These are phyloP conservation scores for Drosophila anomalipes DNA, from an alignment of 2,888 invertebrate genomes.

Conservation along the genomic window DNA sequence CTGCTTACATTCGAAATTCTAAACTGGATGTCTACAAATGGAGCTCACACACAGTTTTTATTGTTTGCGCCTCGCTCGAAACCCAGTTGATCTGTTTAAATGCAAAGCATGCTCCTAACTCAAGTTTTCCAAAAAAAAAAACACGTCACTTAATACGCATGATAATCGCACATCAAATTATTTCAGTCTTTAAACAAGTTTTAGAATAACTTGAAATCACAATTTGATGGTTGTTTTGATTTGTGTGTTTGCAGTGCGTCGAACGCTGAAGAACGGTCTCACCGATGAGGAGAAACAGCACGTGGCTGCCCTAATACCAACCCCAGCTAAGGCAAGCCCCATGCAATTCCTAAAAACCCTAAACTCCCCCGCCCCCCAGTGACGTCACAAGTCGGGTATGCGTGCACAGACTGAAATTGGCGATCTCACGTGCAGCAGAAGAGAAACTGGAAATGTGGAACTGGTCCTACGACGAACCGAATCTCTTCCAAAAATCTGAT, in stretches of 20 bases:
- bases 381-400: conserved; percentile 72
- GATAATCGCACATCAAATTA: conserved; percentile 19
- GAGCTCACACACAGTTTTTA: conserved; percentile 17
- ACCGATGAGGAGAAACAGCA: conserved; percentile 93
- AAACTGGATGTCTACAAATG: conserved; percentile 30
- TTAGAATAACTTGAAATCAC: neutral
- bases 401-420: conserved; percentile 74
- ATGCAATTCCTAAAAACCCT: neutral
- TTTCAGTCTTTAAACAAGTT: conserved; percentile 10
- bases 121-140: conserved; percentile 3
- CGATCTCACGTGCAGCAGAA: conserved; percentile 68
- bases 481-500: conserved; percentile 25
- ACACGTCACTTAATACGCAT: conserved; percentile 37
- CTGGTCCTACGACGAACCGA: conserved; percentile 13
- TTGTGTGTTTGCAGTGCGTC: conserved; percentile 88
- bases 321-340: conserved; percentile 82
- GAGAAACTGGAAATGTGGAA: conserved; percentile 10
- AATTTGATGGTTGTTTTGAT: neutral
- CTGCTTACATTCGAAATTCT: neutral
- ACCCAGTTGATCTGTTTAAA: neutral
- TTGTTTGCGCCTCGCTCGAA: conserved; percentile 30
- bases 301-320: conserved; percentile 90
- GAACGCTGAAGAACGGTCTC: conserved; percentile 92
- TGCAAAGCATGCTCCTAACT: conserved; percentile 40
- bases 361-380: conserved; percentile 53